Evolutionary conservation across 1,140 invertebrate genomes (phyloP), one percentile per base, ranked within the genome.

Genomic region (Lordiphosa mommai): DNA sequence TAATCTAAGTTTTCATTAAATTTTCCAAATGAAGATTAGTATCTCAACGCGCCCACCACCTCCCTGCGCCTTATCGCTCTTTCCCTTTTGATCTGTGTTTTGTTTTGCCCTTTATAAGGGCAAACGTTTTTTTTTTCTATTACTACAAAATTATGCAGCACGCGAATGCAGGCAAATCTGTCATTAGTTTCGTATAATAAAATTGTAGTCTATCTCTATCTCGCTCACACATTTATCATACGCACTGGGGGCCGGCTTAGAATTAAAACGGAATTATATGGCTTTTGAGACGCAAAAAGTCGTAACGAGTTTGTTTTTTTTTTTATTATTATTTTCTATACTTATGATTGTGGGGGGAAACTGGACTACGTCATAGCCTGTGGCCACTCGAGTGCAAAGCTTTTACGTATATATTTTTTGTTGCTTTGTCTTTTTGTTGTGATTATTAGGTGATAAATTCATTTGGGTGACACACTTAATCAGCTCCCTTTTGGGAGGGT

Each of bases 381-480:
- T 16, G 16, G 13, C 32, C 32, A 48, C 46, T 48, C 46, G 32
- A 48, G 14, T 48, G 46, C 29, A 14, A 33, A 44, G 37, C 52
- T 65, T 66, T 66, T 55, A 29, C 48, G 64, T 73, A 27, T 20
- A 23, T 27, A 59, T 55, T 32, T 49, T 29, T 48, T 52, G 44
- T 47, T 16, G 3, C 20, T 5, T 46, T 36, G 61, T 59, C 40
- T 38, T 47, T 58, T 34, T 37, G 55, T 34, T 36, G 70, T 48
- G 65, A 79, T 61, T 79, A 57, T 69, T 46, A 38, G 29, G 46
- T 68, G 63, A 68, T 68, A 67, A 68, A 47, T 67, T 59, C 29
- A 43, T 48, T 65, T 56, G 20, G 49, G 50, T 80, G 76, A 80
- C 74, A 60, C 56, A 79, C 70, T 80, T 61, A 79, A 74, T 74